Percentiles rank a stretch among this genome's conserved stretches.
Evolutionary conservation across 2,113 vertebrate species (phyloP).

Genomic region (Engystomops pustulosus): DNA sequence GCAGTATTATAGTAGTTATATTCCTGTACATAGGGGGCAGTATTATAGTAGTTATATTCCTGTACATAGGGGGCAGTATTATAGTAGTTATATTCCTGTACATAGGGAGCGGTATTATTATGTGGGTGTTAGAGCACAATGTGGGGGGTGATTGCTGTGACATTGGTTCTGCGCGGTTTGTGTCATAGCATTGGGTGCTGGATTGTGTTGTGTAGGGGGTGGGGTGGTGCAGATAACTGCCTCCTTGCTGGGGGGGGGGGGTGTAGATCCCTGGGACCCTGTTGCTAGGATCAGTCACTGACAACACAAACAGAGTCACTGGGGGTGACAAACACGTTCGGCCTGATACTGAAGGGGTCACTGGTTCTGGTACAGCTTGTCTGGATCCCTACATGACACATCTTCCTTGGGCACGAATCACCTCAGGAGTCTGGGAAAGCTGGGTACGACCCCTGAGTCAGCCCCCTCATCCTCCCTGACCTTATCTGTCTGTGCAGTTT

Average conservation of each 20-base stretch:
- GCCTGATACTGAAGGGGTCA: too few species aligned
- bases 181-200: accelerated
- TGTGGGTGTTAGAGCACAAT: background rate
- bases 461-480: background rate
- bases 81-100: too few species aligned
- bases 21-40: too few species aligned
- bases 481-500: background rate
- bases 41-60: too few species aligned
- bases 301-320: background rate
- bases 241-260: background rate
- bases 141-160: background rate
- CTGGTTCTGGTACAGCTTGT: background rate
- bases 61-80: too few species aligned
- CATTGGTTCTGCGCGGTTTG: background rate
- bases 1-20: too few species aligned
- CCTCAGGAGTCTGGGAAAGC: background rate
- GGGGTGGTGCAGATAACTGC: background rate
- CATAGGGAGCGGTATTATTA: too few species aligned
- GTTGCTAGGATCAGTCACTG: background rate
- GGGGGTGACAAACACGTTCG: too few species aligned
- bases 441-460: background rate
- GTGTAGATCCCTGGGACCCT: background rate
- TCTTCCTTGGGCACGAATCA: background rate
- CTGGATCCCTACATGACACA: background rate
- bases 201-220: background rate